Percentiles rank a stretch among this genome's conserved stretches.
phyloP scores from a whole-genome alignment of 2,113 vertebrate genomes.

The Amazona guildingii region DNA sequence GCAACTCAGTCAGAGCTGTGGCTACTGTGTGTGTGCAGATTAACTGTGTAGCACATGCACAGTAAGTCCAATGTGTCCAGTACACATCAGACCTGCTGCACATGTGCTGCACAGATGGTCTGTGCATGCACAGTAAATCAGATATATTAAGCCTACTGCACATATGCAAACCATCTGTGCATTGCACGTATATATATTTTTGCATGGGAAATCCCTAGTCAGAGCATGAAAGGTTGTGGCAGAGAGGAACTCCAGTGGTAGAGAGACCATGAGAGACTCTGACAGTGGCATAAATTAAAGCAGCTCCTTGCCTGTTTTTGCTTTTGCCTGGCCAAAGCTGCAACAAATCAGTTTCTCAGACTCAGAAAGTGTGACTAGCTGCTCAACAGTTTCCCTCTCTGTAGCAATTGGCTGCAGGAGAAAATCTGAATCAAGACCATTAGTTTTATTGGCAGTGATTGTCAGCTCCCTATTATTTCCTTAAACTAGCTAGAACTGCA shows the following conservation, averaged over 20 bases:
- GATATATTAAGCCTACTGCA: slow-evolving; percentile 60
- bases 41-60: slow-evolving; percentile 71
- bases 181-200: slow-evolving; percentile 30
- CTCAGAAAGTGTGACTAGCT: slow-evolving; percentile 13
- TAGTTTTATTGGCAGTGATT: background rate
- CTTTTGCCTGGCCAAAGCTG: slow-evolving; percentile 9
- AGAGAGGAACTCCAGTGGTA: slow-evolving; percentile 52
- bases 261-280: slow-evolving; percentile 24
- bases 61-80: slow-evolving; percentile 71
- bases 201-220: slow-evolving; percentile 59
- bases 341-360: slow-evolving; percentile 17
- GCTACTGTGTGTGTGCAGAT: slow-evolving; percentile 69
- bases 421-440: background rate
- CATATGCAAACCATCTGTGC: slow-evolving; percentile 71
- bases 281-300: slow-evolving; percentile 54
- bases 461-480: background rate
- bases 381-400: slow-evolving; percentile 17
- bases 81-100: slow-evolving; percentile 70
- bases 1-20: slow-evolving; percentile 70
- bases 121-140: slow-evolving; percentile 60
- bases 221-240: slow-evolving; percentile 49
- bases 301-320: slow-evolving; percentile 8
- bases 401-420: background rate
- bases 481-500: background rate
- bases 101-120: slow-evolving; percentile 71